Evolutionary conservation across 2,888 invertebrate species (phyloP), one percentile per base, ranked within the genome.

Genomic region (Lycia hirtaria): DNA sequence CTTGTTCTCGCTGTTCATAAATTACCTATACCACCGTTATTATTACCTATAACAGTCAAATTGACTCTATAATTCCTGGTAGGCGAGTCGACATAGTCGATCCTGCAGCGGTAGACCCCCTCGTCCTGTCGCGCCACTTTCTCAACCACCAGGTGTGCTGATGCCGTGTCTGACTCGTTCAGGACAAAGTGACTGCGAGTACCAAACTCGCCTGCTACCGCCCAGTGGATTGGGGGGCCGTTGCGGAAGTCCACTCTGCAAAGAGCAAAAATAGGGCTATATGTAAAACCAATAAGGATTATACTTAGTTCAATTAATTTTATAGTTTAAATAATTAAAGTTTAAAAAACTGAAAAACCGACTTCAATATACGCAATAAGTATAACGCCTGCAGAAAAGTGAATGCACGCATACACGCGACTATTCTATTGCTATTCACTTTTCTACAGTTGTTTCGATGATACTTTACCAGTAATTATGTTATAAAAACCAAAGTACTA

Each of bases 1-100:
- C n/a, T n/a, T n/a, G n/a, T n/a, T n/a, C n/a, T n/a, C n/a, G n/a
- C n/a, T n/a, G n/a, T n/a, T n/a, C n/a, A 14, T 14, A 32, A 14
- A 4, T 1, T 3, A 3, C 1, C 3, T 2, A 37, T 17, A n/a
- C 7, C 3, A n/a, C 9, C 0, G 10, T 12, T 3, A 7, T 7
- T 14, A 96, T 94, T 87, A 98, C 98, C 97, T 77, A 98, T 95
- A 80, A 98, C 94, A 70, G 96, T 97, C 70, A 98, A 93, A 81
- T 97, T 97, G 76, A 97, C 95, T 76, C 95, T 94, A 76, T 96
- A 97, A 85, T 98, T 98, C 73, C 96, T 94, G 0, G 98, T 98
- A 0, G 97, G 97, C 0, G 97, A 96, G 84, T 97, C 96, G 60
- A 96, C 94, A 79, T 97, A 98, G 90, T 98, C 98, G 66, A 98